A percentile compares a stretch with the other conserved stretches of the same genome.
Evolutionary conservation across 2,888 invertebrate genomes (phyloP).

Genomic region (Miltochrista miniata): DNA sequence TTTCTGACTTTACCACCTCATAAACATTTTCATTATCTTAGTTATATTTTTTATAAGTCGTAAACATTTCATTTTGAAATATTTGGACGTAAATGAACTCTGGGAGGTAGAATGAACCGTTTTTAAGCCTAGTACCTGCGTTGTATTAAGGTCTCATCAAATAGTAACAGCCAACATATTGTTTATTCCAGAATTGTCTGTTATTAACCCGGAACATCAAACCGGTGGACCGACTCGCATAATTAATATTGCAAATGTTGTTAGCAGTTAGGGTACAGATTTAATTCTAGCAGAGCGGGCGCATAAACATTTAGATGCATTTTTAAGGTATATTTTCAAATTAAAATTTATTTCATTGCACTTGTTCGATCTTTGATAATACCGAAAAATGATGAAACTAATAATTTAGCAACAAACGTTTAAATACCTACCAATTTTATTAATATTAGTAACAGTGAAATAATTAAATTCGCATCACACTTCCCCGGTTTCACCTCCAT

Average conservation of each 20-base stretch:
- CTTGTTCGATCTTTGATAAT: too few relatives aligned
- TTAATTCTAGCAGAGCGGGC: slow-evolving; percentile 35
- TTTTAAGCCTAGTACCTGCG: slow-evolving; percentile 42
- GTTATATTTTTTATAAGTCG: neutral
- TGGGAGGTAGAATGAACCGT: slow-evolving; percentile 29
- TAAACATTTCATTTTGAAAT: slow-evolving; percentile 8
- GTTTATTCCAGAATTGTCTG: slow-evolving; percentile 67
- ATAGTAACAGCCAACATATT: slow-evolving; percentile 63
- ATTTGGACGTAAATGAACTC: slow-evolving; percentile 13
- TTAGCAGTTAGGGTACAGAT: slow-evolving; percentile 66
- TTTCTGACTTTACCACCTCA: slow-evolving; percentile 41
- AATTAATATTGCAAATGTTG: slow-evolving; percentile 81
- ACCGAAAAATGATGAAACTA: too few relatives aligned
- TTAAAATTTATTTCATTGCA: too few relatives aligned
- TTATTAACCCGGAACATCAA: slow-evolving; percentile 67
- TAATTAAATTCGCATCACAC: too few relatives aligned
- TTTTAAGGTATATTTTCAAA: too few relatives aligned
- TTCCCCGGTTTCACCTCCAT: too few relatives aligned
- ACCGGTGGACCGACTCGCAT: slow-evolving; percentile 55
- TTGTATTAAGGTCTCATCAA: slow-evolving; percentile 57
- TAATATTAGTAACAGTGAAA: too few relatives aligned
- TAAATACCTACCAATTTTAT: too few relatives aligned
- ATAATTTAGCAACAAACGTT: too few relatives aligned
- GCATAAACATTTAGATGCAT: too few relatives aligned
- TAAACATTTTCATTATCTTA: neutral